Base-by-base conservation (phyloP, 1,140 invertebrate species). In the Sarcophaga peregrina region DNA sequence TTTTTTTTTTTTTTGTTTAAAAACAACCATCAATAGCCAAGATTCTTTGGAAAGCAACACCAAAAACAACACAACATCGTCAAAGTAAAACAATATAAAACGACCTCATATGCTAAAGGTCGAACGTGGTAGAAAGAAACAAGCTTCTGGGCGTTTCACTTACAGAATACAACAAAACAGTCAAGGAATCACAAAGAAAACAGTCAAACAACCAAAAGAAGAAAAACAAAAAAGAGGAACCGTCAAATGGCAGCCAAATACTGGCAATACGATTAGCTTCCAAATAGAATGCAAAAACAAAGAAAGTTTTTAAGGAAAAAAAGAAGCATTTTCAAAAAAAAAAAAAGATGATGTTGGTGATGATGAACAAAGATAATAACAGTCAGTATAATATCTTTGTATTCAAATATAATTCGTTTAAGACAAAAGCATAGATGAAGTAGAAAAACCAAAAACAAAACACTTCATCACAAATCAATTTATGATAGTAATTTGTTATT, bases 121-220 rank as follows among this genome's bases (percentile, higher is more conserved):
- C 75, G 48, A 78, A 68, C 62, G 62, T 68, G 62, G 62, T 68
- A 68, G 62, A 68, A 20, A 8, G 20, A 68, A 68, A 68, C 62
- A 68, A 78, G 75, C 75, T 78, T 78, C 75, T 78, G 75, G 75
- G 75, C 75, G 75, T 78, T 78, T 78, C 75, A 78, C 75, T 78
- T 50, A 50, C 17, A 76, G 45, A 47, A 76, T 17, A 76, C n/a
- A 45, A n/a, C 46, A 46, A 46, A 45, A 76, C 46, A 46, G 47
- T n/a, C 45, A 74, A 74, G 4, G 25, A 37, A 37, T 37, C 25
- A 37, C 25, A 37, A 37, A 37, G 9, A 62, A 62, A 37, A 37
- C 25, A 37, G 25, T 37, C 25, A 37, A 37, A 37, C 25, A 37
- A 37, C 25, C 25, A 37, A 37, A 4, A 13, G 20, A 68, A 68